phyloP scores from a whole-genome alignment of 1,140 invertebrate species.

The Bombus superbus region DNA sequence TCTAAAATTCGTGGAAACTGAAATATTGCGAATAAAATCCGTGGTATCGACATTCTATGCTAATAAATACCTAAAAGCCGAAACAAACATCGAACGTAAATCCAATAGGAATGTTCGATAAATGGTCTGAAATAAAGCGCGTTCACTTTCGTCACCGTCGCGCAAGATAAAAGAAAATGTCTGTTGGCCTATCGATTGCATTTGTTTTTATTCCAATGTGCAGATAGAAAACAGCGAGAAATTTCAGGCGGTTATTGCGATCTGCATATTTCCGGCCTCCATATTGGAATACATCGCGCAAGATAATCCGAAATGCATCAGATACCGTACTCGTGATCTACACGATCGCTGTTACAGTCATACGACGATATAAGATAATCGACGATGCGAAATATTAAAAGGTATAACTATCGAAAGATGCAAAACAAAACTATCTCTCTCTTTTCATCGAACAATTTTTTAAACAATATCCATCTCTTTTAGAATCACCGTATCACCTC shows the following conservation, averaged over 20 bases:
- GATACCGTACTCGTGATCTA: background rate
- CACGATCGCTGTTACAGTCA: background rate
- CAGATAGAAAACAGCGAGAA: background rate
- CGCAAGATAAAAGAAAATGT: background rate
- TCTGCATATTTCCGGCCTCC: background rate
- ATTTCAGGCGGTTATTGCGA: background rate
- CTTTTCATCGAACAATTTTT: background rate
- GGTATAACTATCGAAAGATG: background rate
- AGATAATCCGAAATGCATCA: conserved; percentile 40
- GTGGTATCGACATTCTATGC: background rate
- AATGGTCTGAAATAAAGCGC: background rate
- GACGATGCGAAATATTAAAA: background rate
- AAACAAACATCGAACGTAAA: background rate
- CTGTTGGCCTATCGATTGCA: background rate
- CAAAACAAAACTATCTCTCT: background rate
- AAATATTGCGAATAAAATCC: background rate
- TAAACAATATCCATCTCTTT: background rate
- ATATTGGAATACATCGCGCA: conserved; percentile 7
- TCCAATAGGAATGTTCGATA: background rate
- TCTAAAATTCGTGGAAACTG: background rate
- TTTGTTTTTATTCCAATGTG: conserved; percentile 3
- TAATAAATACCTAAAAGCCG: background rate
- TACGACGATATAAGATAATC: background rate
- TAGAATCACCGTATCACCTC: too few relatives aligned
- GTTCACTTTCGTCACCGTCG: background rate